A percentile compares a stretch with the other conserved stretches of the same genome.
Evolutionary conservation across 2,797 vertebrate genomes (phyloP).

Genomic region (Chelon auratus): DNA sequence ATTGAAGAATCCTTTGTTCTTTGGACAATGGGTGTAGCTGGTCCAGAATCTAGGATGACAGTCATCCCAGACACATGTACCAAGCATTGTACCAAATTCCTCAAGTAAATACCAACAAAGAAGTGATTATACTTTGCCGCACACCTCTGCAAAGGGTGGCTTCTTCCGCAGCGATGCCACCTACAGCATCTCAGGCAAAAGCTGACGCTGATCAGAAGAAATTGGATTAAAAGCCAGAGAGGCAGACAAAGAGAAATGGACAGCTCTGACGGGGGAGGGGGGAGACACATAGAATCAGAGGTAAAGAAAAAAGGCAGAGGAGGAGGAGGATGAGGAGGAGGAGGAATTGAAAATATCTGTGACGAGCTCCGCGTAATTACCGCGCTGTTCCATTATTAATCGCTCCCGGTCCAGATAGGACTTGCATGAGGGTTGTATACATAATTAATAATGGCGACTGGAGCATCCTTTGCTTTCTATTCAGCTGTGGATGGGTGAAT

Average conservation of each 20-base stretch:
- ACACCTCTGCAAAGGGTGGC: neutral
- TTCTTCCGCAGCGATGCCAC: constrained; percentile 20
- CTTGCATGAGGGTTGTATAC: constrained; percentile 74
- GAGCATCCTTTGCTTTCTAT: constrained; percentile 59
- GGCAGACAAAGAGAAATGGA: constrained; percentile 24
- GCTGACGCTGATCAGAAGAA: constrained; percentile 21
- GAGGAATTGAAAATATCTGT: constrained; percentile 68
- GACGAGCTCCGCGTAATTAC: constrained; percentile 76
- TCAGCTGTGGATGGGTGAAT: constrained; percentile 17
- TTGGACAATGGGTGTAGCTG: neutral
- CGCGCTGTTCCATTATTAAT: constrained; percentile 79
- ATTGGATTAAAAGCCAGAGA: constrained; percentile 33
- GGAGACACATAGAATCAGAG: constrained; percentile 6
- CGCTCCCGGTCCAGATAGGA: constrained; percentile 61
- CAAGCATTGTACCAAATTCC: neutral
- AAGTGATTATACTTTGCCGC: neutral
- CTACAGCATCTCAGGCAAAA: constrained; percentile 17
- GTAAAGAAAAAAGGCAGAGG: constrained; percentile 42
- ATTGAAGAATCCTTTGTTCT: neutral
- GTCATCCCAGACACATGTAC: neutral
- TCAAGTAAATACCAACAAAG: constrained; percentile 14
- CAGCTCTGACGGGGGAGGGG: neutral
- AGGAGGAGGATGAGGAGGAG: constrained; percentile 6
- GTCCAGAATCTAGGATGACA: neutral
- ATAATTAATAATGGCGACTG: constrained; percentile 76